Evolutionary conservation across 1,140 invertebrate genomes (phyloP).

Genomic region (Drosophila obscura): DNA sequence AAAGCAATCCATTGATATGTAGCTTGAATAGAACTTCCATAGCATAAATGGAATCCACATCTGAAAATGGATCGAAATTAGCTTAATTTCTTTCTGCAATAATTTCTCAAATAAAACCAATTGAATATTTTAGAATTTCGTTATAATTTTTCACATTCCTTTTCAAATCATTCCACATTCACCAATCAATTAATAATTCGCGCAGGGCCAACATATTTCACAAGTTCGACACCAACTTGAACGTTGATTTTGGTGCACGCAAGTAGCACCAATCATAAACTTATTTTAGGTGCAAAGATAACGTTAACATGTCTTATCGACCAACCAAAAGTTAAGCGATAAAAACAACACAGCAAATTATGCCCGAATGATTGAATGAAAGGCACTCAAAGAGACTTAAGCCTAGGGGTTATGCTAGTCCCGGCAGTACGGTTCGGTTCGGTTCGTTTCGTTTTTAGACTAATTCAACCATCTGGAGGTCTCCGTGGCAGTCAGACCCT

Average conservation of each 20-base stretch:
- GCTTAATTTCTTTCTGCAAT: no score
- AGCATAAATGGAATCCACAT: no score
- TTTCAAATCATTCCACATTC: conserved; percentile 11
- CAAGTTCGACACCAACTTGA: conserved; percentile 18
- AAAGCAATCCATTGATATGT: no score
- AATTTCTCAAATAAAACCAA: no score
- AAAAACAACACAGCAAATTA: conserved; percentile 6
- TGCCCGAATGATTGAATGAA: conserved; percentile 5
- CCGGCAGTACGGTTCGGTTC: neutral
- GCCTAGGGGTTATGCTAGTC: conserved; percentile 7
- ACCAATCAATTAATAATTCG: conserved; percentile 8
- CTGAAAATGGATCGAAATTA: no score
- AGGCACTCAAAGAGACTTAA: conserved; percentile 17
- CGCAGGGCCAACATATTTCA: conserved; percentile 14
- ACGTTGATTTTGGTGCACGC: conserved; percentile 29
- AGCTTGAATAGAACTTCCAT: no score
- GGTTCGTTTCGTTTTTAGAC: conserved; percentile 4
- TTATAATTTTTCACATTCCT: conserved; percentile 3
- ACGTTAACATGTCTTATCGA: conserved; percentile 42
- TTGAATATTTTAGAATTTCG: no score
- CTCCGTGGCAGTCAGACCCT: conserved; percentile 93
- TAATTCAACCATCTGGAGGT: conserved; percentile 83
- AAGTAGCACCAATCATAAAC: conserved; percentile 42
- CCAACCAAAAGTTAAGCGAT: conserved; percentile 12
- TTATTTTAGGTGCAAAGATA: conserved; percentile 44